These are phyloP conservation scores for Threskiornis aethiopicus DNA, from an alignment of 2,797 vertebrate species.

Conservation along the genomic window DNA sequence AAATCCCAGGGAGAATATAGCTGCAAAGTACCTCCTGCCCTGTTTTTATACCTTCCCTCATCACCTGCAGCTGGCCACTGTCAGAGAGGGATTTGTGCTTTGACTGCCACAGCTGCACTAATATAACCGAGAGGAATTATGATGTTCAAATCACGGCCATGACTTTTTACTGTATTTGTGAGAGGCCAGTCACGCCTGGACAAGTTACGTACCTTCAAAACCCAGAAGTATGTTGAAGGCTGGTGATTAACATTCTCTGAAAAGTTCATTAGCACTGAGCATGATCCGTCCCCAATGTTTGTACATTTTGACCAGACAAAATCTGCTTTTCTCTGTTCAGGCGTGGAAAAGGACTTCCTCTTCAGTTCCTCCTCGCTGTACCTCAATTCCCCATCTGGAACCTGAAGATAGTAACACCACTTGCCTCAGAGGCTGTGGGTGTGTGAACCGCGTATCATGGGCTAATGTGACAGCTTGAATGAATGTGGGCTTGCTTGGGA, in stretches of 20 bases:
- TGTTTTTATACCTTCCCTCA: neutral
- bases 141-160: neutral
- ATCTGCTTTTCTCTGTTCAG: neutral
- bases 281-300: neutral
- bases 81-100: neutral
- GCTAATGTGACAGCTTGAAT: neutral
- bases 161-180: neutral
- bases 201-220: neutral
- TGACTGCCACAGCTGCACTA: neutral
- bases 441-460: fast-evolving
- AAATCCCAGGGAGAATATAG: neutral
- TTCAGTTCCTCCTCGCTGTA: neutral
- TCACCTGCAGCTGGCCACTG: neutral
- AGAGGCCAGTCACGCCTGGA: neutral
- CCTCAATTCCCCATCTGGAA: neutral
- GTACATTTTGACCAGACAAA: neutral
- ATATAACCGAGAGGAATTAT: neutral
- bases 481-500: neutral
- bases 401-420: neutral
- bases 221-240: neutral
- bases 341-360: neutral
- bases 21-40: neutral
- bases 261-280: neutral
- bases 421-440: neutral
- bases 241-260: neutral